Base-by-base conservation (phyloP, 2,113 vertebrate species). In the Colius striatus region DNA sequence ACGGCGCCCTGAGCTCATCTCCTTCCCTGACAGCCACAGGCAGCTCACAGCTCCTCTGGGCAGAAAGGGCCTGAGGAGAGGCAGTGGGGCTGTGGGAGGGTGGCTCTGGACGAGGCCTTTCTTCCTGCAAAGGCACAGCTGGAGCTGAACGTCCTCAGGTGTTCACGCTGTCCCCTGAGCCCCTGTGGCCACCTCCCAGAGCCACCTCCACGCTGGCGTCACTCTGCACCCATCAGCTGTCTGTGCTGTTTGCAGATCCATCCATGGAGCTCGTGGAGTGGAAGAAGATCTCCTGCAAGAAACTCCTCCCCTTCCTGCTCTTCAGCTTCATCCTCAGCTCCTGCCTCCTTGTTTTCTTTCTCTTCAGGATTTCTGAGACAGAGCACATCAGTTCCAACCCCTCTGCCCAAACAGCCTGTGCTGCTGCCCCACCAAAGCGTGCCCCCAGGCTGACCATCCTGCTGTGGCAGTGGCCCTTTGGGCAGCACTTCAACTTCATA, bases 391-490 rank as follows among this genome's bases (percentile, higher is more conserved):
- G 3, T 51, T 27, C 25, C 43, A 2, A 0, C 9, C 34, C 6
- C 10, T 7, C 26, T 6, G 3, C 16, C 6, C 29, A 14, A 43
- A 14, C 0, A 14, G 1, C 13, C 55, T 29, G 1, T 2, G 9
- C 17, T 7, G 2, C 15, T 0, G 1, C 1, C 26, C 3, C 5
- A 6, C 1, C 1, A 2, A 5, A 17, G 2, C 18, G 5, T 0
- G 3, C 16, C 3, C 30, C 4, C 32, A 18, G 8, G 34, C 13
- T 90, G 85, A 93, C 65, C 45, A 60, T 97, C 60, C 89, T 97
- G 68, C 93, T 97, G 9, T 97, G 96, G 96, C 94, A 53, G 0
- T 95, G 96, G 96, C 95, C 97, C 5, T 97, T 96, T n/a, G 23
- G 81, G 23, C 7, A 0, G 0, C 79, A 0, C 2, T 25, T 77